phyloP scores from a whole-genome alignment of 2,113 vertebrate species.

The Coreoperca whiteheadi region DNA sequence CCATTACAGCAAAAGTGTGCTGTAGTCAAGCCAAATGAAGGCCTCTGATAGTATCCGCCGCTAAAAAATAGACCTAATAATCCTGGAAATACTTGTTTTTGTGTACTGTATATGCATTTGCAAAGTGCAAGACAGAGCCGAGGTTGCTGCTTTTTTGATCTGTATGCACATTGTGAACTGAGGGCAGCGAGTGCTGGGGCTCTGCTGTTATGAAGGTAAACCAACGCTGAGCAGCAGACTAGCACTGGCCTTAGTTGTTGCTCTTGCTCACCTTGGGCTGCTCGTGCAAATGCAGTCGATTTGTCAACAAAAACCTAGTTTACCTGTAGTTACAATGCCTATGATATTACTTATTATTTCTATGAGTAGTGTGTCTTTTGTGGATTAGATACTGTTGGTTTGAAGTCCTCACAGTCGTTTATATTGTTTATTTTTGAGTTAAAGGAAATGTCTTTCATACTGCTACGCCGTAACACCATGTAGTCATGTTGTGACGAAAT shows the following conservation, averaged over 20 bases:
- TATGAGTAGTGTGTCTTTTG: constrained; percentile 61
- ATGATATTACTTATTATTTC: constrained; percentile 63
- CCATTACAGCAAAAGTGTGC: constrained; percentile 42
- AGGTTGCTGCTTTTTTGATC: constrained; percentile 68
- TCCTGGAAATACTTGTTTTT: constrained; percentile 88
- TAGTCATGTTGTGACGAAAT: constrained; percentile 37
- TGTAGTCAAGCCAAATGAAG: constrained; percentile 72
- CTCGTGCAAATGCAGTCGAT: constrained; percentile 50
- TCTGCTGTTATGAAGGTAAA: constrained; percentile 50
- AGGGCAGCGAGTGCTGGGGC: constrained; percentile 37
- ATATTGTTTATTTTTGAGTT: constrained; percentile 5
- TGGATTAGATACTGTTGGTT: constrained; percentile 63
- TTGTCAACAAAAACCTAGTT: constrained; percentile 60
- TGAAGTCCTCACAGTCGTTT: constrained; percentile 43
- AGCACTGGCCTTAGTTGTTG: constrained; percentile 38
- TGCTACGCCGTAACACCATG: constrained; percentile 22
- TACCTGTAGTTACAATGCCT: constrained; percentile 69
- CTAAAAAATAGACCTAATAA: constrained; percentile 79
- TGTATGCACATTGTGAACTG: constrained; percentile 67
- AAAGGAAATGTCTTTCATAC: constrained; percentile 35
- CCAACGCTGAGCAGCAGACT: constrained; percentile 42
- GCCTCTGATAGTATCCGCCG: constrained; percentile 62
- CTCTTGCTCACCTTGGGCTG: constrained; percentile 42
- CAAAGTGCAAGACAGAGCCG: constrained; percentile 63
- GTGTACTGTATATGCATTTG: constrained; percentile 85